These are phyloP conservation scores for Clusia tigrina DNA, from an alignment of 2,888 invertebrate genomes.

Conservation along the genomic window DNA sequence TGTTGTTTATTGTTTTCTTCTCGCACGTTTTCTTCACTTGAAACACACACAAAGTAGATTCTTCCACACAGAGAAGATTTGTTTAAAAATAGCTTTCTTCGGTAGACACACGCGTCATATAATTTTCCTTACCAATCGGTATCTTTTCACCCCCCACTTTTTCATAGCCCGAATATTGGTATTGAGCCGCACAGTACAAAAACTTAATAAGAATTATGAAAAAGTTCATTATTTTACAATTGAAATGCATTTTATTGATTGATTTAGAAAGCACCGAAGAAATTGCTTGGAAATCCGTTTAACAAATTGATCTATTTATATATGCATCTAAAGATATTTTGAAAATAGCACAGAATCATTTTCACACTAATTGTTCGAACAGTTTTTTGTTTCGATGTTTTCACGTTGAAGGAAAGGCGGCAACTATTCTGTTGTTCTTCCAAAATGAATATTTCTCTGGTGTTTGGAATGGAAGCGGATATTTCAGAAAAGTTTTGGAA, in stretches of 20 bases:
- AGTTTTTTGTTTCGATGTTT: conserved; percentile 8
- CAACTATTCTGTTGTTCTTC: conserved; percentile 31
- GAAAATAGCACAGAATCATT: too few species aligned
- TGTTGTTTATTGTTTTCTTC: too few species aligned
- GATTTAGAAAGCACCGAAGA: too few species aligned
- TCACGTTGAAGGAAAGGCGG: conserved; percentile 31
- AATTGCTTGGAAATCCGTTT: too few species aligned
- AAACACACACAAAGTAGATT: too few species aligned
- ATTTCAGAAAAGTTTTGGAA: conserved; percentile 17
- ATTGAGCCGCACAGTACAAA: conserved; percentile 9
- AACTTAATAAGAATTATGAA: conserved; percentile 1
- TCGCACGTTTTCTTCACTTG: conserved; percentile 30
- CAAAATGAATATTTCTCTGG: conserved; percentile 18
- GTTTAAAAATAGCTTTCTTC: conserved; percentile 22
- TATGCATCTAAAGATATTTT: neutral
- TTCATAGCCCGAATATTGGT: conserved; percentile 15
- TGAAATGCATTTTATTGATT: neutral
- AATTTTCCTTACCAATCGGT: conserved; percentile 44
- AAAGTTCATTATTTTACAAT: neutral
- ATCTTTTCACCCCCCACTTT: conserved; percentile 32
- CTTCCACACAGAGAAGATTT: too few species aligned
- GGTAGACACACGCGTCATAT: conserved; percentile 31
- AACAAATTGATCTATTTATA: neutral
- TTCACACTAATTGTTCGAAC: too few species aligned
- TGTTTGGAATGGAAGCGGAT: conserved; percentile 8